Conservation (phyloP, 2,113 vertebrate species). For the Psittacara wagleri region DNA sequence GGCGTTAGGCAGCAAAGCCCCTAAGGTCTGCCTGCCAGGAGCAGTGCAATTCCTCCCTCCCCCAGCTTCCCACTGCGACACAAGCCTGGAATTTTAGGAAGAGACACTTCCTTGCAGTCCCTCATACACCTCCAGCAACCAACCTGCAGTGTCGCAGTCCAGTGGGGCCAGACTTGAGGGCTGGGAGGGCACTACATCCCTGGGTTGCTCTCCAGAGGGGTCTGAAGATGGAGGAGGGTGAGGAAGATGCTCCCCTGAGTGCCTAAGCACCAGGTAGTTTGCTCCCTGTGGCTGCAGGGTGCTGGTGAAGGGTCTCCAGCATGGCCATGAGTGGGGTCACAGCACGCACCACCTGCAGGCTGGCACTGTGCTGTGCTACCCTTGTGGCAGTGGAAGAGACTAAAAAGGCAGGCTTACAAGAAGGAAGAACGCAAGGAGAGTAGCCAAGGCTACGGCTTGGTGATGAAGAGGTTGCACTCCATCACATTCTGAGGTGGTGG, state of each 20-base stretch:
- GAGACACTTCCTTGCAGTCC: background rate
- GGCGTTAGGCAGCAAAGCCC: background rate
- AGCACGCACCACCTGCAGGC: background rate
- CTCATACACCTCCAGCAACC: background rate
- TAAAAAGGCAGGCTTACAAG: background rate
- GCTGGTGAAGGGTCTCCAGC: background rate
- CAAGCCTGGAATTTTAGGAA: background rate
- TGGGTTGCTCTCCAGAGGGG: rapidly evolving
- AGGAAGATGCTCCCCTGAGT: background rate
- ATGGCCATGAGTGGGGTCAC: rapidly evolving
- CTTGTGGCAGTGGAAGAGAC: background rate
- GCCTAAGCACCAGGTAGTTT: rapidly evolving
- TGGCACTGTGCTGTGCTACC: background rate
- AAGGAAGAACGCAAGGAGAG: background rate
- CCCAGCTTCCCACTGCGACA: rapidly evolving
- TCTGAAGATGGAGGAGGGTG: background rate
- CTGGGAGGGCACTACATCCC: background rate
- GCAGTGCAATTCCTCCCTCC: background rate
- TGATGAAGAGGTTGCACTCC: background rate
- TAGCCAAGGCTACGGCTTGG: background rate
- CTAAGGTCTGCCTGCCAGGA: background rate
- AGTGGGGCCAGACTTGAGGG: background rate
- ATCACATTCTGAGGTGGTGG: background rate
- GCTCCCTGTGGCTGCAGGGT: background rate
- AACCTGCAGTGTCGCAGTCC: rapidly evolving